Evolutionary conservation across 2,888 invertebrate genomes (phyloP).

Genomic region (Drosophila conformis): DNA sequence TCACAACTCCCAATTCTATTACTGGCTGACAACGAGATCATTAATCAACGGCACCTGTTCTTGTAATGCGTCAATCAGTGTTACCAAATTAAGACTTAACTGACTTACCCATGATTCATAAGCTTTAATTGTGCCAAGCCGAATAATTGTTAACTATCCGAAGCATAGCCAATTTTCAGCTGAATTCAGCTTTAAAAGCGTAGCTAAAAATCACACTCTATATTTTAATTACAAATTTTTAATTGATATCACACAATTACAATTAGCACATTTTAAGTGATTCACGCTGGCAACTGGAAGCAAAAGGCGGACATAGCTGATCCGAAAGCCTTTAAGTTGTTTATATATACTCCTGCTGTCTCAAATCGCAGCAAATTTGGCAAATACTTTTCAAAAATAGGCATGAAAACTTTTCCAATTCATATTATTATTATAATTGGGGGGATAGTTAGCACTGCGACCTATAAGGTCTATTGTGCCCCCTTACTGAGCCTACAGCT

Average conservation of each 20-base stretch:
- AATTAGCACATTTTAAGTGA: slow-evolving; percentile 11
- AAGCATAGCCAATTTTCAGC: slow-evolving; percentile 25
- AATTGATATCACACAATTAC: slow-evolving; percentile 5
- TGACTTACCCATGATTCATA: slow-evolving; percentile 46
- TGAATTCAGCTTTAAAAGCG: slow-evolving; percentile 9
- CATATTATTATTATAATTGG: no score
- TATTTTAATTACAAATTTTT: slow-evolving; percentile 16
- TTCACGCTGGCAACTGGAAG: not conserved
- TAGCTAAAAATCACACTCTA: slow-evolving; percentile 1
- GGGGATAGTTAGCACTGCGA: no score
- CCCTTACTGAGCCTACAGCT: no score
- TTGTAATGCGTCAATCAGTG: slow-evolving; percentile 40
- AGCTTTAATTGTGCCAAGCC: slow-evolving; percentile 21
- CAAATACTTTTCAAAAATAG: no score
- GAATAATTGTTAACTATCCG: slow-evolving; percentile 26
- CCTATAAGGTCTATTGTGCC: no score
- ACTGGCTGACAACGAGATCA: slow-evolving; percentile 45
- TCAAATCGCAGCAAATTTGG: not conserved
- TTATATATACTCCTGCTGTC: not conserved
- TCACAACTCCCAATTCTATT: slow-evolving; percentile 1
- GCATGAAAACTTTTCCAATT: no score
- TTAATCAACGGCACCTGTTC: slow-evolving; percentile 45
- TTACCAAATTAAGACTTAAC: slow-evolving; percentile 8
- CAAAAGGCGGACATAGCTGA: not conserved
- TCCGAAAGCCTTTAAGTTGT: not conserved